Base-by-base conservation (phyloP, 2,888 invertebrate genomes). In the Protodeltote pygarga region DNA sequence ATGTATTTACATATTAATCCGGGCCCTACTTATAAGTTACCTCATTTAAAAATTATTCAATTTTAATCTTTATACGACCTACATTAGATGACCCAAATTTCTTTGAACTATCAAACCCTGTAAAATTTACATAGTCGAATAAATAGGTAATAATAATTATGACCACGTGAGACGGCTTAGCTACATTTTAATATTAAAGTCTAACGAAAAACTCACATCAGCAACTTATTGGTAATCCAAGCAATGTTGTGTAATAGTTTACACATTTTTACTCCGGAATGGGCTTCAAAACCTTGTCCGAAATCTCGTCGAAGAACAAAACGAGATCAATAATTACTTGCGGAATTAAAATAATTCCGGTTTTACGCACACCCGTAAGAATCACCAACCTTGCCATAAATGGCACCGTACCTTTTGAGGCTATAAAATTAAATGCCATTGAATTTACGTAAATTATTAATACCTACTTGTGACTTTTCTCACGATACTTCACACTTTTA, bases 341-440 rank as follows among this genome's bases (percentile, higher is more conserved):
- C 15, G 37, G 25, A 40, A 49, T 35, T 37, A 38, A 38, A 44
- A 28, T 32, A 38, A 44, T 32, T 46, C 48, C 37, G 27, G 34
- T 39, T 45, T 28, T 28, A 19, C 11, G 34, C 20, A 16, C 33
- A 37, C 38, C 31, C 35, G 34, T 27, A 17, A 21, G 35, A 45
- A 34, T 15, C 34, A 33, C 0, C 17, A 21, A 37, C 65, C 69
- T 69, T 58, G 48, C 45, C 28, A 4, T 58, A 46, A 37, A 48
- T 31, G 49, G 28, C 29, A 33, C 17, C 42, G 32, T 32, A 29
- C 40, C 13, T 38, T 44, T 49, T 45, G 21, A 58, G 11, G 27
- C 5, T 42, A 32, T 46, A 37, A 35, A 48, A 49, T 46, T 40
- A 35, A 48, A 49, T 68, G 60, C 24, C 48, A 44, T 31, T 51